Conservation (phyloP, 2,888 invertebrate species). For the Onchidella celtica region DNA sequence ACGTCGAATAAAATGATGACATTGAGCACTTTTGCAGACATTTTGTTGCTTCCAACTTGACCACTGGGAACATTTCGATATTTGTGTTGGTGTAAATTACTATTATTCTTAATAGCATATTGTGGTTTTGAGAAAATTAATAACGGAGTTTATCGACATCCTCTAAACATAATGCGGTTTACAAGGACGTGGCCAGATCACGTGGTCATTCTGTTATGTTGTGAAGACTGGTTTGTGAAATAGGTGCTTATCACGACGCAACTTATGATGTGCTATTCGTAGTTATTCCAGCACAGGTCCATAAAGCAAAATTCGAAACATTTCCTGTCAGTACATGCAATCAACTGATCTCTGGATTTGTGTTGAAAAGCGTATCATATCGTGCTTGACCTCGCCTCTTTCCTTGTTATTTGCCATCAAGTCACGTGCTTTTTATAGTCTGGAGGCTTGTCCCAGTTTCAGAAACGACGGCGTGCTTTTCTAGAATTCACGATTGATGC, state of each 20-base stretch:
- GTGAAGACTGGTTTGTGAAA: too few species aligned
- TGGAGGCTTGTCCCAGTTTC: slow-evolving; percentile 44
- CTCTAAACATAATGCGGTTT: slow-evolving; percentile 33
- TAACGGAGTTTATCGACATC: background rate
- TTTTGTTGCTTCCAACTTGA: slow-evolving; percentile 39
- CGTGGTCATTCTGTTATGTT: slow-evolving; percentile 64
- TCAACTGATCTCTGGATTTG: too few species aligned
- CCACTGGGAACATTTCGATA: background rate
- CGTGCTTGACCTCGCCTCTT: slow-evolving; percentile 16
- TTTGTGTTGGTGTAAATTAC: slow-evolving; percentile 13
- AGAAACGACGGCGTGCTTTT: slow-evolving; percentile 34
- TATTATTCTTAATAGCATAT: background rate
- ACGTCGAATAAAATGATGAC: slow-evolving; percentile 28
- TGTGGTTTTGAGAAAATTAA: background rate
- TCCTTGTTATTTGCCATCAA: slow-evolving; percentile 30
- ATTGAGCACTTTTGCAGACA: background rate
- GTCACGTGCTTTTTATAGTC: slow-evolving; percentile 48
- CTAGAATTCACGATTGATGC: too few species aligned
- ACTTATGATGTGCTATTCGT: background rate
- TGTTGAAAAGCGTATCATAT: too few species aligned
- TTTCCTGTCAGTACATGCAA: too few species aligned
- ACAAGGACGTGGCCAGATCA: slow-evolving; percentile 74
- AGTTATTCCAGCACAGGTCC: too few species aligned
- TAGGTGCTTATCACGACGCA: too few species aligned
- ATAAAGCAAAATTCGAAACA: too few species aligned